phyloP scores from a whole-genome alignment of 2,888 invertebrate species.

The Archaeoteleia sp. region DNA sequence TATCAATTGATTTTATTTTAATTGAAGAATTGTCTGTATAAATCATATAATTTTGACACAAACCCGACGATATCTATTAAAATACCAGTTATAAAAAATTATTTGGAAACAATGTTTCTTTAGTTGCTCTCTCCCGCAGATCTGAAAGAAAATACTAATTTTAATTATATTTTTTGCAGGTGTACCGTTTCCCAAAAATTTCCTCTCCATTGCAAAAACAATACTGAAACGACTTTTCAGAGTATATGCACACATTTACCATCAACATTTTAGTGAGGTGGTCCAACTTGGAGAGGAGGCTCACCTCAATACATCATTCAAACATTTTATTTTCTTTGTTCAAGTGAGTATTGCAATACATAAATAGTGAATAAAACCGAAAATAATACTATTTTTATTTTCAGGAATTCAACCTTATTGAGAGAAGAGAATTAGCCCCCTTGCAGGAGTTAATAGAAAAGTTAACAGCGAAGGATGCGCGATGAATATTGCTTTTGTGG shows the following conservation, averaged over 20 bases:
- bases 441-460: constrained; percentile 98
- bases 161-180: constrained; percentile 76
- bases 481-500: constrained; percentile 77
- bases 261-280: constrained; percentile 98
- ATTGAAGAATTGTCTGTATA: no score
- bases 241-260: constrained; percentile 99
- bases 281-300: constrained; percentile 98
- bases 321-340: constrained; percentile 99
- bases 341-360: constrained; percentile 78
- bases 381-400: constrained; percentile 71
- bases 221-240: constrained; percentile 98
- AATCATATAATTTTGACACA: no score
- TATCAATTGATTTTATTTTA: no score
- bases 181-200: constrained; percentile 98
- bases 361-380: no score
- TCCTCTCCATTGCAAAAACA: constrained; percentile 96
- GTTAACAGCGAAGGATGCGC: constrained; percentile 91
- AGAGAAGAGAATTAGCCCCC: constrained; percentile 96
- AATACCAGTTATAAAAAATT: no score
- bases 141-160: neutral
- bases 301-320: constrained; percentile 99
- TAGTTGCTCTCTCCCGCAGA: no score
- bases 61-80: no score
- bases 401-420: constrained; percentile 97
- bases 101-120: no score